phyloP scores from a whole-genome alignment of 2,888 invertebrate genomes.

The Scaptomyza tumidula region DNA sequence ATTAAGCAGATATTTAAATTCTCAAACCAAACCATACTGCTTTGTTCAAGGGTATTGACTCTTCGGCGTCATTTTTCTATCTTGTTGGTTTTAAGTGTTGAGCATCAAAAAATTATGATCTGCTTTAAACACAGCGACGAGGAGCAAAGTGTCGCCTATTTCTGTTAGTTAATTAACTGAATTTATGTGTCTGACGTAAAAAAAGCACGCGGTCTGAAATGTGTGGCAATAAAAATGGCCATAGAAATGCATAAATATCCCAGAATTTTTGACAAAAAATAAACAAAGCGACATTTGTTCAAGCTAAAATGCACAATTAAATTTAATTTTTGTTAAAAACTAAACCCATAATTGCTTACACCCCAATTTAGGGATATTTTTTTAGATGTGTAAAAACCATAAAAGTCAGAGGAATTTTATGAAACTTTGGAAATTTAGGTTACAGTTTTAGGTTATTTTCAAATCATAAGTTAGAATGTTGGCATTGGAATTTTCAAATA shows the following conservation, averaged over 20 bases:
- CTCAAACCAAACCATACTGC: neutral
- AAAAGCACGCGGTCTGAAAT: slow-evolving; percentile 77
- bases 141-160: slow-evolving; percentile 71
- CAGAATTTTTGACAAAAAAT: slow-evolving; percentile 35
- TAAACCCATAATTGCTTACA: slow-evolving; percentile 29
- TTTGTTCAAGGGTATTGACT: slow-evolving; percentile 5
- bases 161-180: slow-evolving; percentile 76
- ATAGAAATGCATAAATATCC: slow-evolving; percentile 67
- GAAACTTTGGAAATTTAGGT: slow-evolving; percentile 6
- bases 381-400: slow-evolving; percentile 29
- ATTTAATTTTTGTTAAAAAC: slow-evolving; percentile 45
- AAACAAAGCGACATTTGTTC: slow-evolving; percentile 25
- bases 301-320: slow-evolving; percentile 36
- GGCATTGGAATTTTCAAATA: neutral
- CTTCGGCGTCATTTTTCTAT: neutral
- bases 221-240: slow-evolving; percentile 48
- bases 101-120: slow-evolving; percentile 61
- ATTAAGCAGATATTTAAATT: neutral
- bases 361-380: slow-evolving; percentile 14
- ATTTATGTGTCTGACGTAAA: slow-evolving; percentile 80
- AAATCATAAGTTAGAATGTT: neutral
- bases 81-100: slow-evolving; percentile 18
- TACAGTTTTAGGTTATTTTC: neutral
- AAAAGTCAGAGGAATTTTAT: slow-evolving; percentile 1
- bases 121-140: slow-evolving; percentile 45